Conservation (phyloP, 2,888 invertebrate genomes). For the Andrena trimmerana region DNA sequence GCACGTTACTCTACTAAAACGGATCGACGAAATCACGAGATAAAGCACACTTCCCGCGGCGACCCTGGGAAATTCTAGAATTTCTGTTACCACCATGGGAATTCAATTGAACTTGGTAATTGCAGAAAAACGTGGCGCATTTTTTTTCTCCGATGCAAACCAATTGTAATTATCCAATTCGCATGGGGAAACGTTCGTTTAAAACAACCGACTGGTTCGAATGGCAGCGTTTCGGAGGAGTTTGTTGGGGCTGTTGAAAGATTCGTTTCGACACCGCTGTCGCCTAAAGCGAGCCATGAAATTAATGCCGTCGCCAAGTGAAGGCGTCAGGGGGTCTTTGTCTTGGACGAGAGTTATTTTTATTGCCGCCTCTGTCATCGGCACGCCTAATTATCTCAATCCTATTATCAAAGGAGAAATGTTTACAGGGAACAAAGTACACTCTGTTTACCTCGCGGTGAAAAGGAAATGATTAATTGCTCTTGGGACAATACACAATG, state of each 20-base stretch:
- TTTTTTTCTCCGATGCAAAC: neutral
- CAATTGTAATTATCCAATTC: neutral
- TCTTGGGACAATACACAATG: constrained; percentile 35
- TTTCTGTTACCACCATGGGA: neutral
- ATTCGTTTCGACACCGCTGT: neutral
- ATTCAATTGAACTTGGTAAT: neutral
- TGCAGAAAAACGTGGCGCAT: neutral
- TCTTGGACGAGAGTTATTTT: neutral
- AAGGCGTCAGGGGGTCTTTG: neutral
- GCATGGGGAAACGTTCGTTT: constrained; percentile 7
- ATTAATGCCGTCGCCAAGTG: constrained; percentile 20
- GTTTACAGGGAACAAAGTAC: constrained; percentile 40
- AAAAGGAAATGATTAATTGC: constrained; percentile 58
- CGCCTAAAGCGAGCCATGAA: neutral
- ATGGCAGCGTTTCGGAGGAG: neutral
- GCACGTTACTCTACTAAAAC: too few species aligned
- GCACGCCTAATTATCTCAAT: constrained; percentile 48
- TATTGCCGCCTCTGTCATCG: neutral
- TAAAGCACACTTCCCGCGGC: neutral
- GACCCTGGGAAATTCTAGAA: neutral
- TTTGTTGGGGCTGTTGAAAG: constrained; percentile 29
- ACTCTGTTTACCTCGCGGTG: neutral
- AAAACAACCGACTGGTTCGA: constrained; percentile 12
- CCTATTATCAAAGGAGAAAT: constrained; percentile 28
- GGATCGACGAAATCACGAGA: neutral